Evolutionary conservation across 2,797 vertebrate species (phyloP), one percentile per base, ranked within the genome.

Genomic region (Falco columbarius): DNA sequence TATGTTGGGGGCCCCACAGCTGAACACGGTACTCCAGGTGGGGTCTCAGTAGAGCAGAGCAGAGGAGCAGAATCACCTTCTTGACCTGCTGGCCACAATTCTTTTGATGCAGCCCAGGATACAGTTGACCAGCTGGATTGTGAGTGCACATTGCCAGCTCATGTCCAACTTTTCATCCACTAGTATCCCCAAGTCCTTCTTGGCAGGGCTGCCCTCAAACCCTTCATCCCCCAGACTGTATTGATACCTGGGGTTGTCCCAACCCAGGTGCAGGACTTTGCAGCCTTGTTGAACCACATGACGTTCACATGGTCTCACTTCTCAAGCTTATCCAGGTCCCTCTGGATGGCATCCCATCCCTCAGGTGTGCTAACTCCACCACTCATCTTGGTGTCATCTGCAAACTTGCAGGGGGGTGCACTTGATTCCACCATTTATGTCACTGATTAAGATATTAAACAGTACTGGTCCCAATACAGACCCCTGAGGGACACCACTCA

Each of bases 1-100:
- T 42, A 2, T 52, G 10, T 22, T 74, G n/a, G 63, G 15, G 13
- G 8, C 7, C 47, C 38, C 38, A 58, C 22, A 89, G 46, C 12
- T 42, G 55, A 19, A 63, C 52, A 9, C 19, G 72, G 8, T 9
- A n/a, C 19, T 77, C 8, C n/a, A 63, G 14, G 13, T 32, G 26
- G 9, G 27, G n/a, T 24, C 9, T 65, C 44, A 29, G 0, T 1
- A 89, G 18, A 34, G 11, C 17, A 20, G 13, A 30, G 11, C 1
- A n/a, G 47, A 56, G 56, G 7, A 2, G 22, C 7, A 73, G 15
- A 92, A 62, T 56, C 6, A 3, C 10, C 15, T 68, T 26, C 7
- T 58, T 0, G 0, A 10, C 19, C 38, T n/a, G 8, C 29, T 67
- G 54, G 1, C 14, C 23, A 12, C 2, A 2, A 12, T 55, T 14